Evolutionary conservation across 1,140 invertebrate genomes (phyloP), one percentile per base, ranked within the genome.

Genomic region (Heliothis subflexa): DNA sequence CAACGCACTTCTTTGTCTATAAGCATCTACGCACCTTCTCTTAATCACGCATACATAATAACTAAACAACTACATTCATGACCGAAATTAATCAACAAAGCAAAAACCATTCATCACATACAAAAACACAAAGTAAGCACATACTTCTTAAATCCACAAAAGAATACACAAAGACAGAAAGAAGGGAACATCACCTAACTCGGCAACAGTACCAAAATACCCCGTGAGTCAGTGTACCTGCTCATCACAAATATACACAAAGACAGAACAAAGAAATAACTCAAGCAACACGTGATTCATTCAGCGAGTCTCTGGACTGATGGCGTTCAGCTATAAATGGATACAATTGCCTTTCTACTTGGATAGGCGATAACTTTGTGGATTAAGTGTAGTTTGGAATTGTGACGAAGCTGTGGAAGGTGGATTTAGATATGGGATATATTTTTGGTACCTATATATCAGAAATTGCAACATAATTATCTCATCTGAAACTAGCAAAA

Each of bases 211-310:
- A 54, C 62, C 10, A n/a, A 66, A 77, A 77, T 77, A 77, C 50
- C 3, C 33, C 18, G 28, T 77, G 74, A 77, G n/a, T 77, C 74
- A 77, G 49, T 12, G 62, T 68, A 78, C 66, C 76, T 70, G 74
- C 64, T 18, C 78, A 59, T 70, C 79, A 59, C 70, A 82, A 84
- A 84, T 84, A 84, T 81, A 82, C 81, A 82, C 83, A 84, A 84
- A 84, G 83, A 40, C 33, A 40, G 77, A 70, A 62, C 83, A 84
- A 84, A 82, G 83, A 82, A 78, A 74, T 73, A 73, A 16, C 49
- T 77, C 49, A 25, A 21, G 11, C 33, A 21, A 10, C 2, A 14
- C 16, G 40, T 75, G 73, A 61, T 45, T 73, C 64, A 68, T 50
- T 68, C 64, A 68, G 2, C 9, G 62, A 12, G 47, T 28, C 33